phyloP scores from a whole-genome alignment of 1,140 invertebrate species.

The Drosophila navojoa region DNA sequence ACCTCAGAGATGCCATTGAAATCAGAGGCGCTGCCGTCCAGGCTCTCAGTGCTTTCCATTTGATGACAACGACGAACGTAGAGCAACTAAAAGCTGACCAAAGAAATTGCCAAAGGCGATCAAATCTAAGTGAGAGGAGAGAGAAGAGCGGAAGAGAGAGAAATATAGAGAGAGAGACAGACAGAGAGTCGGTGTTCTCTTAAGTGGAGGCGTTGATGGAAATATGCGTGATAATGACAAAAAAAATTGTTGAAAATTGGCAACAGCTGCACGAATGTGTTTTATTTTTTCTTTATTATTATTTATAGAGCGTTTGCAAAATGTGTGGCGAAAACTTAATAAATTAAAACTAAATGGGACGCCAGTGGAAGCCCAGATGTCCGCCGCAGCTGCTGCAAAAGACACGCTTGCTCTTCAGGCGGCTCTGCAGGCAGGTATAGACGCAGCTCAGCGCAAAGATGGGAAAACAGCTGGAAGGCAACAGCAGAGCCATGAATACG shows the following conservation, averaged over 20 bases:
- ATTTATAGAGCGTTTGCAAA: slow-evolving; percentile 33
- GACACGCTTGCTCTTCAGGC: slow-evolving; percentile 72
- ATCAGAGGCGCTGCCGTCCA: slow-evolving; percentile 64
- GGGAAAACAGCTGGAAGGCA: slow-evolving; percentile 73
- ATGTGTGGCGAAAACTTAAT: background rate
- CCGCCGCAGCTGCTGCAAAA: slow-evolving; percentile 81
- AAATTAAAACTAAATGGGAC: slow-evolving; percentile 51
- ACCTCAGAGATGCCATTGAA: slow-evolving; percentile 53
- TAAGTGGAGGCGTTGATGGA: slow-evolving; percentile 25
- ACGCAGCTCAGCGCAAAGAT: slow-evolving; percentile 73
- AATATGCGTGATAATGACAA: slow-evolving; percentile 24
- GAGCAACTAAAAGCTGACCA: slow-evolving; percentile 46
- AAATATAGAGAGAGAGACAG: background rate
- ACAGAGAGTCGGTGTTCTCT: background rate
- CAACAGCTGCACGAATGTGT: slow-evolving; percentile 33
- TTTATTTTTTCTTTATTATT: slow-evolving; percentile 21
- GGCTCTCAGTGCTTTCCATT: slow-evolving; percentile 73
- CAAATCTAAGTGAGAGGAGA: slow-evolving; percentile 9
- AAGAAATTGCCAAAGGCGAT: slow-evolving; percentile 9
- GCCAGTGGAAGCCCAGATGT: slow-evolving; percentile 77
- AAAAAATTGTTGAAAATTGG: slow-evolving; percentile 32
- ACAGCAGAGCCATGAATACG: background rate
- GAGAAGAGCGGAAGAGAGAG: slow-evolving; percentile 6
- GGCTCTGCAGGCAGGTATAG: slow-evolving; percentile 73
- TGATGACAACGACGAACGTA: slow-evolving; percentile 39